Evolutionary conservation across 2,888 invertebrate species (phyloP), one percentile per base, ranked within the genome.

Genomic region (Leucania comma): DNA sequence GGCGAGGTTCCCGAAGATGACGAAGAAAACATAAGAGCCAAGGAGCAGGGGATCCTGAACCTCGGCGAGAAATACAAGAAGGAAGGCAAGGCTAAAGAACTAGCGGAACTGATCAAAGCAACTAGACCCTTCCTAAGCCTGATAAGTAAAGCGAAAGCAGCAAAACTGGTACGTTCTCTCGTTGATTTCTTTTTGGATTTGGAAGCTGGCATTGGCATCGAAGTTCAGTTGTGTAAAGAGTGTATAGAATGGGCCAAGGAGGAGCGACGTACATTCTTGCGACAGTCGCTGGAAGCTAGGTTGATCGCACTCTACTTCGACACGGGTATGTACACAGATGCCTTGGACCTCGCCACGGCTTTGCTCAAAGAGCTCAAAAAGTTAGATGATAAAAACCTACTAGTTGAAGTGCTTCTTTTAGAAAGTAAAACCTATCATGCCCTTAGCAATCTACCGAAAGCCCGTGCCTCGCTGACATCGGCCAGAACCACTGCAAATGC

Each of bases 161-260:
- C 99, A 1, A 99, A 99, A 95, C 96, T 99, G 87, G 99, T 99
- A 12, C 97, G 99, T 80, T 98, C 99, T 29, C 96, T 99, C 85
- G 99, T 99, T 17, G 99, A 99, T 93, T 98, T 99, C 96, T 99
- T 99, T 94, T 96, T 99, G 85, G 99, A 99, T 92, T 97, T 99
- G 95, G 99, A 99, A 93, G 99, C 99, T 79, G 98, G 98, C 62
- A 99, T 99, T 81, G 99, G 99, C 65, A 98, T 98, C 80, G 99
- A 99, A 96, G 98, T 98, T 66, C 98, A 98, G 94, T 95, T 99
- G 77, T 98, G 98, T 93, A 98, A 98, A 96, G 99, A 99, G 96
- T 99, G 99, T 96, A 99, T 99, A 96, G 99, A 99, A 96, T 99
- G 99, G 99, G 99, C 99, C 42, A 99, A 99, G 92, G 98, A 99